phyloP scores from a whole-genome alignment of 35 echinoderm and acorn worm species.

The Chiridota heheva region DNA sequence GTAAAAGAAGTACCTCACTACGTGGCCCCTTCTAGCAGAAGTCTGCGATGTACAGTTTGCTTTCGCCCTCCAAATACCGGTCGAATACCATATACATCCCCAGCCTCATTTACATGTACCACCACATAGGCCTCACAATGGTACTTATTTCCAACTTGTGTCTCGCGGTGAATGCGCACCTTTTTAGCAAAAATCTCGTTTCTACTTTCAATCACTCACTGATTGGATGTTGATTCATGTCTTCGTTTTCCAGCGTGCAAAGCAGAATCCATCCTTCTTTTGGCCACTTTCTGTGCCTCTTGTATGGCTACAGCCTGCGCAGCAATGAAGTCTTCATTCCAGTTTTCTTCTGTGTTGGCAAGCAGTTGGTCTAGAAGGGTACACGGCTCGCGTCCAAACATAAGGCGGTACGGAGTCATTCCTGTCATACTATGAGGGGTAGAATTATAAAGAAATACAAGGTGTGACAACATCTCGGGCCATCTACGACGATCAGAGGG shows the following conservation, averaged over 20 bases:
- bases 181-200: no score
- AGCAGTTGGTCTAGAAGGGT: not conserved
- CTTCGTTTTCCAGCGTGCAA: not conserved
- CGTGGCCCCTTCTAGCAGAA: no score
- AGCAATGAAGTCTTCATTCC: not conserved
- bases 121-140: no score
- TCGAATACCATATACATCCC: no score
- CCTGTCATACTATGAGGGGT: not conserved
- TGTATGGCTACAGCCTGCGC: not conserved
- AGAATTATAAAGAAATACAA: conserved; percentile 18
- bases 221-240: not conserved
- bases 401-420: not conserved
- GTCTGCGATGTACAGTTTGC: not conserved
- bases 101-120: no score
- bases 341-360: not conserved
- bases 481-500: not conserved
- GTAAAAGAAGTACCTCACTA: no score
- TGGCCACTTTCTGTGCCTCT: not conserved
- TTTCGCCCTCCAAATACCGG: not conserved
- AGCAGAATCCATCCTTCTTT: not conserved
- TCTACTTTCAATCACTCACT: not conserved
- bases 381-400: conserved; percentile 14
- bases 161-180: no score
- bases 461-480: conserved; percentile 15
- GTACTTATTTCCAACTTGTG: no score